A percentile compares a stretch with the other conserved stretches of the same genome.
phyloP scores from a whole-genome alignment of 2,797 vertebrate species.

The Hafferia zeledoni region DNA sequence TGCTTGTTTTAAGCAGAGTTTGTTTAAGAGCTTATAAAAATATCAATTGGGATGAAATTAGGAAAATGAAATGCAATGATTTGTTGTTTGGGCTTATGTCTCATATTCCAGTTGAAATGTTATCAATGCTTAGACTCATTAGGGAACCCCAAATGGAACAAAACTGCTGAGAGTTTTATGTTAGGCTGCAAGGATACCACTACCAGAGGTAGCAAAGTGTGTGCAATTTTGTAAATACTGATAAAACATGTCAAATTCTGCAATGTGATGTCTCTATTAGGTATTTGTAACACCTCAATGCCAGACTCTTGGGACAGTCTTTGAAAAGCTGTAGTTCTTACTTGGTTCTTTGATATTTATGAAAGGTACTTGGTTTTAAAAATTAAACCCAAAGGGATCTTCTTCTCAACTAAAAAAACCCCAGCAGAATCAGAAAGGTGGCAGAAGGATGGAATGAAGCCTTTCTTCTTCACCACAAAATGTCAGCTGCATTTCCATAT shows the following conservation, averaged over 20 bases:
- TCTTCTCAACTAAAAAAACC: background rate
- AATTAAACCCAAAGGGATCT: background rate
- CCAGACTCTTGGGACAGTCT: background rate
- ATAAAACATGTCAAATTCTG: background rate
- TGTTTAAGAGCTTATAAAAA: slow-evolving; percentile 10
- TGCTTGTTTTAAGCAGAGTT: background rate
- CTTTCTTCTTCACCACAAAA: background rate
- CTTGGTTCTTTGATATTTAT: background rate
- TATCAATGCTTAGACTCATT: background rate
- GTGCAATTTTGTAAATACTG: background rate
- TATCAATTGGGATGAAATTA: background rate
- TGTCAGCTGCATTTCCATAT: background rate
- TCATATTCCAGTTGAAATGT: background rate
- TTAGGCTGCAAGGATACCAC: background rate
- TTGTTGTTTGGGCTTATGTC: background rate
- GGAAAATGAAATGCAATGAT: background rate
- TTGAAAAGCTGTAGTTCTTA: background rate
- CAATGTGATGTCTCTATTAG: background rate
- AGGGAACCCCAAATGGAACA: background rate
- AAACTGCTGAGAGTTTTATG: background rate
- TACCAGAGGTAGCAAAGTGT: background rate
- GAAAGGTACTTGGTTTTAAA: background rate
- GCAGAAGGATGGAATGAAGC: background rate
- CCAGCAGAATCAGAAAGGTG: background rate
- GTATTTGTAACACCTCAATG: background rate